Evolutionary conservation across 2,113 vertebrate species (phyloP).

Genomic region (Scortum barcoo): DNA sequence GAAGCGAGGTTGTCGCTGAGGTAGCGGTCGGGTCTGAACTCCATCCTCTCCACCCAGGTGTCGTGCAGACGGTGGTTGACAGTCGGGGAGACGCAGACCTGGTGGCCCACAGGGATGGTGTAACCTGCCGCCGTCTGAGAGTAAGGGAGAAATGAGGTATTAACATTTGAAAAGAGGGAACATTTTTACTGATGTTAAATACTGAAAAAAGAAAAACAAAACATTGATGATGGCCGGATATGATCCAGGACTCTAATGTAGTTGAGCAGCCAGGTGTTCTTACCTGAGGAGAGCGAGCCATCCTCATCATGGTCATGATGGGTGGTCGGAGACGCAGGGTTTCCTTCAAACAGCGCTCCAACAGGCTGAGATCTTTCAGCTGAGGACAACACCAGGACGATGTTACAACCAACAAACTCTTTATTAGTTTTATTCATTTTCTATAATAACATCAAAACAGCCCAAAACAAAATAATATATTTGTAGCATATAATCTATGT

Average conservation of each 20-base stretch:
- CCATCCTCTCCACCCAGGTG: conserved; percentile 87
- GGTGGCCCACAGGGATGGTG: conserved; percentile 94
- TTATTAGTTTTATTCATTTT: too few relatives aligned
- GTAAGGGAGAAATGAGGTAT: neutral
- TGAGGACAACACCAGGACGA: conserved; percentile 39
- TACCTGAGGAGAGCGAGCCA: conserved; percentile 94
- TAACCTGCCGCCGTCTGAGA: conserved; percentile 90
- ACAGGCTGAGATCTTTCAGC: conserved; percentile 92
- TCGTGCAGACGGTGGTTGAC: conserved; percentile 95
- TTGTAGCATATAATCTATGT: neutral
- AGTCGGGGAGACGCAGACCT: conserved; percentile 97
- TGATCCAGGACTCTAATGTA: too few relatives aligned
- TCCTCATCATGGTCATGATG: conserved; percentile 99
- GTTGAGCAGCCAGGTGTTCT: neutral
- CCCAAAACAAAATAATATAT: neutral
- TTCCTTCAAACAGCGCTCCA: conserved; percentile 96
- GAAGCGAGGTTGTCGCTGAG: conserved; percentile 90
- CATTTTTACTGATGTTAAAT: neutral
- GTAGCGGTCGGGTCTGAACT: conserved; percentile 93
- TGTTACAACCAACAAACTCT: neutral
- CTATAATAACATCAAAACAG: neutral
- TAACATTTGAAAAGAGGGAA: neutral
- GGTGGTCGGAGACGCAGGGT: conserved; percentile 95
- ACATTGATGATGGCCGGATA: neutral
- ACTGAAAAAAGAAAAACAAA: neutral